Evolutionary conservation across 92 coral and sea anemone genomes (phyloP).

Genomic region (Epizoanthus stellaris): DNA sequence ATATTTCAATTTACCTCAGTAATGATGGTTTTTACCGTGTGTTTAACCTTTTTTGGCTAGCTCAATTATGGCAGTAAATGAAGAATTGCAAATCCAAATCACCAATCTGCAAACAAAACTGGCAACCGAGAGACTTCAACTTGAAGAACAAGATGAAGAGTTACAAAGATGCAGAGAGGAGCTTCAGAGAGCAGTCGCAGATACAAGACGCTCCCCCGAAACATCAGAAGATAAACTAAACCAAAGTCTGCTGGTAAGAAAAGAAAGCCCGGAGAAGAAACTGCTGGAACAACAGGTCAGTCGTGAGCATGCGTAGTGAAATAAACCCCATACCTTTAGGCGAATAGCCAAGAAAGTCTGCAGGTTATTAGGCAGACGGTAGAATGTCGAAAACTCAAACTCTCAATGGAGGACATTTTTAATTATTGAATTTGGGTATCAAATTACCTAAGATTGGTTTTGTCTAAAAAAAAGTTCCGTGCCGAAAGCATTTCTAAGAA

Average conservation of each 20-base stretch:
- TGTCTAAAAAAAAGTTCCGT: too few relatives aligned
- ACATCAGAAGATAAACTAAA: conserved; percentile 1
- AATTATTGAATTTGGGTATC: too few relatives aligned
- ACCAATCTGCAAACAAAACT: conserved; percentile 29
- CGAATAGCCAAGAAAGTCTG: too few relatives aligned
- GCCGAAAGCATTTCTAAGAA: too few relatives aligned
- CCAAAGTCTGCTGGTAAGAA: neutral
- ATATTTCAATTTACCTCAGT: too few relatives aligned
- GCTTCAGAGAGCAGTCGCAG: conserved; percentile 7
- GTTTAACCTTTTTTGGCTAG: neutral
- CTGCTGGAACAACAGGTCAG: conserved; percentile 22
- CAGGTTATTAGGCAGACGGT: neutral
- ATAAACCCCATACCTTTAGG: neutral
- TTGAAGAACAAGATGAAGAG: conserved; percentile 39
- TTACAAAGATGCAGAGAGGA: conserved; percentile 18
- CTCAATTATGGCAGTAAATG: conserved; percentile 28
- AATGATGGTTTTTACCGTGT: too few relatives aligned
- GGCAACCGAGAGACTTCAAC: conserved; percentile 14
- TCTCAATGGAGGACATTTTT: too few relatives aligned
- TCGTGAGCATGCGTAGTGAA: neutral
- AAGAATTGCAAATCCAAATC: conserved; percentile 37
- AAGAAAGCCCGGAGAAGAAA: conserved; percentile 8
- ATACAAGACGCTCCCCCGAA: neutral
- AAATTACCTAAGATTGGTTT: too few relatives aligned
- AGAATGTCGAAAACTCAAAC: too few relatives aligned